Evolutionary conservation across 2,888 invertebrate species (phyloP), one percentile per base, ranked within the genome.

Genomic region (Apodemia zela): DNA sequence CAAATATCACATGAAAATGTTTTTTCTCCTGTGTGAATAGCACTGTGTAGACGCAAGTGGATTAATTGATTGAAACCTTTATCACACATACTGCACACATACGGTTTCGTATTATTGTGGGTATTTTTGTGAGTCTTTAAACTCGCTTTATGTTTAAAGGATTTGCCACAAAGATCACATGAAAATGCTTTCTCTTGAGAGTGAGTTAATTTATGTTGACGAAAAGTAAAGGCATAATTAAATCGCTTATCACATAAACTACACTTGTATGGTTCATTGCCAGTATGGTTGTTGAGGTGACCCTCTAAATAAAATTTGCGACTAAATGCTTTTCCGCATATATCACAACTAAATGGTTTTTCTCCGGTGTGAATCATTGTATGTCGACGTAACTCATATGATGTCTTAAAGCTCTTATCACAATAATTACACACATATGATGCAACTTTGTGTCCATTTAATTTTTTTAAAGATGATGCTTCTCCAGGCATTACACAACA

Each of bases 211-310:
- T 21, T 51, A 21, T 51, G 51, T 13, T 51, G 51, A 51, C 21
- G 51, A 18, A 51, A 51, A 51, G 51, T 51, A 51, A 51, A 51
- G 21, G 51, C 18, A 18, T 51, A 21, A 51, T 51, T 51, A 21
- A 51, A 51, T 21, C 18, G 13, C 51, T 51, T 51, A 18, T 51
- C 51, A 51, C 51, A 51, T 11, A 51, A 13, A 18, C 13, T 21
- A 51, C 51, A 51, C 21, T 51, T 51, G n/a, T 51, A 51, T 13
- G 51, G 51, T 21, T 51, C 21, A 21, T 13, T 21, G 11, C 51
- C 51, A 51, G 51, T 51, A 21, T 51, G 51, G 38, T 38, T 38
- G 13, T 38, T 38, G 13, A 38, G 38, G 38, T 38, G 38, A 38
- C 38, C 38, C 2, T 38, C 38, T 38, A 38, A 38, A 38, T 38